Evolutionary conservation across 1,140 invertebrate species (phyloP), one percentile per base, ranked within the genome.

Genomic region (Diorhabda sublineata): DNA sequence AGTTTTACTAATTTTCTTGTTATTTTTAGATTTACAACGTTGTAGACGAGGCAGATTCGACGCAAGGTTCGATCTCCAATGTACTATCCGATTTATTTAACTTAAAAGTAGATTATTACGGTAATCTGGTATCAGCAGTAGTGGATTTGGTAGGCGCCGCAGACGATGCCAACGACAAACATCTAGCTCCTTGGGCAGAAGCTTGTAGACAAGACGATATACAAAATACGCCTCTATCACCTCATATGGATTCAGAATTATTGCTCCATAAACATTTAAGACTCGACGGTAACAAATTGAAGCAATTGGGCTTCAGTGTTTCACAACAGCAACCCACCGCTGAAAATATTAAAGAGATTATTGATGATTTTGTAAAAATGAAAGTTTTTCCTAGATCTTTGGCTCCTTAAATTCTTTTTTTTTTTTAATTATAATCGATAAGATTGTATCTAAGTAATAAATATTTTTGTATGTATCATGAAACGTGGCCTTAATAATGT

Each of bases 91-190:
- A 94, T 71, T 86, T 97, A 74, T 96, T 95, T 81, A 87, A 90
- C 73, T 92, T 97, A 61, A 91, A 94, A 75, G 89, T 94, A 68
- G 92, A 94, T 79, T 96, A 94, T 79, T 92, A 91, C 82, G 93
- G 93, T 41, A 89, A 88, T 56, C 82, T 91, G 3, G 83, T 94
- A 65, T 94, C 93, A 9, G 89, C 88, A 45, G 73, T 95, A 62
- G 90, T 91, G 42, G 91, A 92, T 81, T 84, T 93, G 81, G 85
- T 84, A n/a, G 85, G 86, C 42, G 88, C 94, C 43, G 90, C 93
- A 0, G 92, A 95, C 71, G 93, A 96, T 75, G 92, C 93, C 0
- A 96, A 96, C 82, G 94, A 96, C 79, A 95, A 95, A 79, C 95
- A 96, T 81, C 87, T 96, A 83, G 87, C 86, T 1, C 93, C 93